phyloP scores from a whole-genome alignment of 2,888 invertebrate genomes.

The Tetragonula carbonaria region DNA sequence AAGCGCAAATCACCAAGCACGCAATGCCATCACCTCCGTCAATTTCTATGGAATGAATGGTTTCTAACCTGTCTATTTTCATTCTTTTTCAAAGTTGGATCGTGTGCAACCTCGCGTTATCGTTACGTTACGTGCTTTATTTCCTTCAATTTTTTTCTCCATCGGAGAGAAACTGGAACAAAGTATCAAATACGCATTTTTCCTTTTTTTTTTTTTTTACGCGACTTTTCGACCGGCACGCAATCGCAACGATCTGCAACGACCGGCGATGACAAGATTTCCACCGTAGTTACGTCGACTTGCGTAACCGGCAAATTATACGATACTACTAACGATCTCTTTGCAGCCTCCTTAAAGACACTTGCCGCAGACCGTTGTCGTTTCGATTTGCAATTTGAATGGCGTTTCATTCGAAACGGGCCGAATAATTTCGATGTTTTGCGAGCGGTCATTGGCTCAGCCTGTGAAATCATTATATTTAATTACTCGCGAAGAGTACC shows the following conservation, averaged over 20 bases:
- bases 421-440: slow-evolving; percentile 38
- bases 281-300: slow-evolving; percentile 34
- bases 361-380: slow-evolving; percentile 39
- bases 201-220: background rate
- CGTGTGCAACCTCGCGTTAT: background rate
- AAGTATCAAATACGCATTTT: background rate
- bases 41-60: background rate
- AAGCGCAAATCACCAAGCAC: background rate
- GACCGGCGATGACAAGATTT: slow-evolving; percentile 49
- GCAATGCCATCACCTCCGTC: slow-evolving; percentile 2
- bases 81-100: background rate
- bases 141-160: background rate
- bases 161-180: background rate
- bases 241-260: slow-evolving; percentile 50
- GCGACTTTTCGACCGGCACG: slow-evolving; percentile 33
- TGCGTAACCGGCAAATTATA: slow-evolving; percentile 56
- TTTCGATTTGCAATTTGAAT: slow-evolving; percentile 41
- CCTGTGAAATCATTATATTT: slow-evolving; percentile 3
- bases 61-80: background rate
- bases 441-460: background rate
- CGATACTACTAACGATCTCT: slow-evolving; percentile 52
- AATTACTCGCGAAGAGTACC: slow-evolving; percentile 28
- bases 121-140: background rate
- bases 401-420: slow-evolving; percentile 17
- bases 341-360: slow-evolving; percentile 43